Conservation (phyloP, 2,888 invertebrate species). For the Cenopis cana region DNA sequence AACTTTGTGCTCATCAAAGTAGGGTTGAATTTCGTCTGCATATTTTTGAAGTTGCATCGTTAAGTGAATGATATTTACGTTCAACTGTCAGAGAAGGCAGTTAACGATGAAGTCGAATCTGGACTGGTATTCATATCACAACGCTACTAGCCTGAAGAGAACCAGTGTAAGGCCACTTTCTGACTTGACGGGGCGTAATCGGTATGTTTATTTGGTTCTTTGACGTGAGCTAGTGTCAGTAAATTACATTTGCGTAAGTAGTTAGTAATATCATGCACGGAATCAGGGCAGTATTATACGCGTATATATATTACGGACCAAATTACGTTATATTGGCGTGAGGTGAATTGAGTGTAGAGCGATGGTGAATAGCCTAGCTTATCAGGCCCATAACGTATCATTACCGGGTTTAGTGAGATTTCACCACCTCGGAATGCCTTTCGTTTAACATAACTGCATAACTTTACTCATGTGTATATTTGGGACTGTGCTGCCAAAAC, state of each 20-base stretch:
- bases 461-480: conserved; percentile 5
- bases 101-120: conserved; percentile 6
- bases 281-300: no score
- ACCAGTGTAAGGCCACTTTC: background rate
- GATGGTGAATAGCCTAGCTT: background rate
- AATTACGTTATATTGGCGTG: background rate
- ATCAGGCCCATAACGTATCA: conserved; percentile 10
- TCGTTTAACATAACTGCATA: conserved; percentile 25
- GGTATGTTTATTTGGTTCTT: no score
- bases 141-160: background rate
- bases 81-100: conserved; percentile 11
- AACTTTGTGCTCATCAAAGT: background rate
- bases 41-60: background rate
- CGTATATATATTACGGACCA: no score
- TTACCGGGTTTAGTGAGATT: conserved; percentile 25
- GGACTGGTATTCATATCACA: background rate
- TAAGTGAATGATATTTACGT: background rate
- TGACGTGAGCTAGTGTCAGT: no score
- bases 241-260: no score
- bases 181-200: background rate
- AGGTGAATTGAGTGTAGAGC: no score
- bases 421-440: conserved; percentile 31
- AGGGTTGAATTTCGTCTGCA: background rate
- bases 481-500: conserved; percentile 1
- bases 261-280: no score